Conservation (phyloP, 2,113 vertebrate genomes). For the Syrrhaptes paradoxus region DNA sequence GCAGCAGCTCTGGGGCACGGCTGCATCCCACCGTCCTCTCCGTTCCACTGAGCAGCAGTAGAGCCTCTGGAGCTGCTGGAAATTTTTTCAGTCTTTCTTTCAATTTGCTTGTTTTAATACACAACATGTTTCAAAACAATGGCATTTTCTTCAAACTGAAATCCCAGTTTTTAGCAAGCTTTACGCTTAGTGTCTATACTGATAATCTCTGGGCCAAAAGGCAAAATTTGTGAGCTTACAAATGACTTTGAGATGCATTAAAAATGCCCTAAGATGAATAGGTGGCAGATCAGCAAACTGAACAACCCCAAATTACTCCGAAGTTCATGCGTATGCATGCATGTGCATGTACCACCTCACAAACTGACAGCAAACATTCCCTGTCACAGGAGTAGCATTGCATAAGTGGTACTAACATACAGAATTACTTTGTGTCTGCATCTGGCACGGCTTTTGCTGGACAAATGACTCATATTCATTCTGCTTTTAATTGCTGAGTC, state of each 20-base stretch:
- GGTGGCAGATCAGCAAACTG: neutral
- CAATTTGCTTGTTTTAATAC: neutral
- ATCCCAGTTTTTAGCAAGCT: neutral
- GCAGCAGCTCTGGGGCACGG: neutral
- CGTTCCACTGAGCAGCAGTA: neutral
- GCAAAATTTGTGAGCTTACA: neutral
- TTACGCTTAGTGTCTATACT: neutral
- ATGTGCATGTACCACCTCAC: neutral
- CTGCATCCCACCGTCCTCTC: neutral
- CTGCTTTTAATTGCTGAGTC: neutral
- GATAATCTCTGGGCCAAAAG: neutral
- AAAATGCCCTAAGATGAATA: neutral
- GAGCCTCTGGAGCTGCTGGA: neutral
- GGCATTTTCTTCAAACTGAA: neutral
- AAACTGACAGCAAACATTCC: neutral
- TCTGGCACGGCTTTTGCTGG: slow-evolving; percentile 42
- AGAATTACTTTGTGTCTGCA: neutral
- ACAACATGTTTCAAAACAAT: neutral
- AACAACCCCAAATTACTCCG: neutral
- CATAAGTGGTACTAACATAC: neutral
- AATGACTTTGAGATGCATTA: neutral
- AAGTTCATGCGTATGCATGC: neutral
- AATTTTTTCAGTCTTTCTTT: neutral
- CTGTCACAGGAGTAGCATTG: neutral
- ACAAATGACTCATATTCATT: slow-evolving; percentile 41